These are phyloP conservation scores for Drosophila pseudotakahashii DNA, from an alignment of 2,888 invertebrate species.

Conservation along the genomic window DNA sequence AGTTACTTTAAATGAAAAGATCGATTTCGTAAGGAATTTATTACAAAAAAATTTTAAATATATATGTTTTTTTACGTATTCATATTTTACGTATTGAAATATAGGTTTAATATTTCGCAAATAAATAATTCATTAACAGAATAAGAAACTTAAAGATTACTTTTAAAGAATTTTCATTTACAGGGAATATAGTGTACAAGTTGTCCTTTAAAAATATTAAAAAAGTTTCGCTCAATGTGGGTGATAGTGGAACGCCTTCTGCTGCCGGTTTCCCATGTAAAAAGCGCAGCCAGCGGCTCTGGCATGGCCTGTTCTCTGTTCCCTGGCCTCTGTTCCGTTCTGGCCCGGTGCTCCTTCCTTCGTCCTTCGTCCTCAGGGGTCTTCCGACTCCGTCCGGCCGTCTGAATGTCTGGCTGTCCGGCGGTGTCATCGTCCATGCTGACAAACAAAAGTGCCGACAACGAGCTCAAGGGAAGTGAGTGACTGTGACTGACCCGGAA, in stretches of 20 bases:
- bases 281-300: constrained; percentile 75
- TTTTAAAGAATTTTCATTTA: too few relatives aligned
- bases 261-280: constrained; percentile 51
- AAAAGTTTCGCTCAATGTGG: constrained; percentile 16
- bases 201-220: background rate
- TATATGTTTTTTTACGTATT: too few relatives aligned
- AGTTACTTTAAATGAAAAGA: too few relatives aligned
- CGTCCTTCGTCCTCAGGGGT: constrained; percentile 12
- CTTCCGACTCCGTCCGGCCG: constrained; percentile 35
- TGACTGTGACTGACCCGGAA: constrained; percentile 77
- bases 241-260: constrained; percentile 20
- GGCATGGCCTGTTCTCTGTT: constrained; percentile 43
- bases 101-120: too few relatives aligned
- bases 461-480: constrained; percentile 78
- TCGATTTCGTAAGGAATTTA: too few relatives aligned
- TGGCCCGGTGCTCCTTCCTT: constrained; percentile 13
- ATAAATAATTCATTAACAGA: too few relatives aligned
- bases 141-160: too few relatives aligned
- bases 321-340: constrained; percentile 23
- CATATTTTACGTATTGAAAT: too few relatives aligned
- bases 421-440: constrained; percentile 79
- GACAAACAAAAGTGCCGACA: constrained; percentile 77
- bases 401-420: constrained; percentile 24
- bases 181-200: too few relatives aligned
- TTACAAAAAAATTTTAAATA: too few relatives aligned